Evolutionary conservation across 2,888 invertebrate species (phyloP).

Genomic region (Synanthedon formicaeformis): DNA sequence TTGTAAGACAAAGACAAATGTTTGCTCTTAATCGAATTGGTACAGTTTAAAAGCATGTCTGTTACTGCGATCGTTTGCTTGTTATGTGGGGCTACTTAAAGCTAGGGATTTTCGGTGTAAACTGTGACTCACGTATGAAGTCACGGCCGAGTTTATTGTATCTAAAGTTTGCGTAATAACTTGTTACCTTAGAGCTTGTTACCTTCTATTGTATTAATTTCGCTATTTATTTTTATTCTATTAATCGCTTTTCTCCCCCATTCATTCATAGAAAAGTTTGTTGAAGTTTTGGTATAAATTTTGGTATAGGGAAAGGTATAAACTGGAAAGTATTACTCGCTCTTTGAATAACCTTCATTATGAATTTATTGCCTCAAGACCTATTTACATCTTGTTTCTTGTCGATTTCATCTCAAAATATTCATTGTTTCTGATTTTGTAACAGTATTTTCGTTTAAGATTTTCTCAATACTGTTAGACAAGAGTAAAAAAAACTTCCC

Average conservation of each 20-base stretch:
- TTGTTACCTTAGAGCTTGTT: conserved; percentile 19
- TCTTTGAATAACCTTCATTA: too few species aligned
- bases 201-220: conserved; percentile 21
- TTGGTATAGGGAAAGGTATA: neutral
- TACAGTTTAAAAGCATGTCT: conserved; percentile 22
- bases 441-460: too few species aligned
- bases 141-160: conserved; percentile 19
- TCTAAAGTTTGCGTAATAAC: conserved; percentile 23
- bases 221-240: conserved; percentile 24
- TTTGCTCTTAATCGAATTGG: conserved; percentile 20
- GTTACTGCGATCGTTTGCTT: conserved; percentile 33
- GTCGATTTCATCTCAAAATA: too few species aligned
- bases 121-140: conserved; percentile 35
- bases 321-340: too few species aligned
- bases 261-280: too few species aligned
- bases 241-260: conserved; percentile 11
- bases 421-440: too few species aligned
- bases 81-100: conserved; percentile 3
- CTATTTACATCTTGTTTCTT: too few species aligned
- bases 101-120: conserved; percentile 26
- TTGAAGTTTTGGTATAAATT: too few species aligned
- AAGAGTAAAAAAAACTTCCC: too few species aligned
- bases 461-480: too few species aligned
- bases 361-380: too few species aligned
- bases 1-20: conserved; percentile 13